These are phyloP conservation scores for Ophthalmotilapia sp. DNA, from an alignment of 2,113 vertebrate species.

Conservation along the genomic window DNA sequence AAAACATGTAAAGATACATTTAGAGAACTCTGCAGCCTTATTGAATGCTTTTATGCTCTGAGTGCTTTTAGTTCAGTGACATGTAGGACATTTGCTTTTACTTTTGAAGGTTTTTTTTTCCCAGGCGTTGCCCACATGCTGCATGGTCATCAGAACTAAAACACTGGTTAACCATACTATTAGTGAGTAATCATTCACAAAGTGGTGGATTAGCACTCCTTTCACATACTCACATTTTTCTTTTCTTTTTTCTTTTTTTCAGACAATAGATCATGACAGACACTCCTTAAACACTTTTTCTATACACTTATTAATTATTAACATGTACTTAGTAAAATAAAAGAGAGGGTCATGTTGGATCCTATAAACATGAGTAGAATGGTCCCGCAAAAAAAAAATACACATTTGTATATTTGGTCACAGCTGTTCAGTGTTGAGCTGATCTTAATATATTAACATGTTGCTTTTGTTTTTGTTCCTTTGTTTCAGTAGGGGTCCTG, in stretches of 20 bases:
- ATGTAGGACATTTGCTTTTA: not conserved
- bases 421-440: not conserved
- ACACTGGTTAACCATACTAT: not conserved
- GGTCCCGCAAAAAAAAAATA: not conserved
- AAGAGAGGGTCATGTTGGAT: not conserved
- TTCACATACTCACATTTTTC: not conserved
- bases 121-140: not conserved
- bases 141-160: not conserved
- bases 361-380: not conserved
- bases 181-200: not conserved
- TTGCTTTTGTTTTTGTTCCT: not conserved
- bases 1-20: not conserved
- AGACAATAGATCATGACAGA: not conserved
- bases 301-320: not conserved
- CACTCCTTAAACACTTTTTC: not conserved
- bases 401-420: not conserved
- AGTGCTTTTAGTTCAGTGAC: not conserved
- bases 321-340: not conserved
- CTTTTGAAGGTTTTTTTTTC: not conserved
- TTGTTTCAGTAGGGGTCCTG: not conserved
- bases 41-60: not conserved
- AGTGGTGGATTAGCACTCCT: not conserved
- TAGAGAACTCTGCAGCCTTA: not conserved
- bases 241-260: accelerated
- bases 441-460: not conserved